A percentile compares a stretch with the other conserved stretches of the same genome.
These are phyloP conservation scores for Drymonia ruficornis DNA, from an alignment of 2,888 invertebrate species.

Conservation along the genomic window DNA sequence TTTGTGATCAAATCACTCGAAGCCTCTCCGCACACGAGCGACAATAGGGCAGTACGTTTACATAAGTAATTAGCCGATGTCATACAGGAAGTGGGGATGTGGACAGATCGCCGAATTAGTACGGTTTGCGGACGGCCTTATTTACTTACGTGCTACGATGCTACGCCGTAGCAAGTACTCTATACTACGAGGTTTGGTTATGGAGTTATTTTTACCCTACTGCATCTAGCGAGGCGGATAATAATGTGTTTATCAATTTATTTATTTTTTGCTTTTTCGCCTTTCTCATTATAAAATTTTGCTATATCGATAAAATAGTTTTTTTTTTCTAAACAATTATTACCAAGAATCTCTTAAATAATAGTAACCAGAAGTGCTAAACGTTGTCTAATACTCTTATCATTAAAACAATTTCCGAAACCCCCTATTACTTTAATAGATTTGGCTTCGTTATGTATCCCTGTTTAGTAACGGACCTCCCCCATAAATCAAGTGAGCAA, in stretches of 20 bases:
- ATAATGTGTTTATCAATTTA: no score
- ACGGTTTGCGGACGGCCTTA: conserved; percentile 59
- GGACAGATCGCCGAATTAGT: conserved; percentile 51
- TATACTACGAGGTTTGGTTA: not conserved
- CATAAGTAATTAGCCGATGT: conserved; percentile 78
- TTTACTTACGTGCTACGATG: conserved; percentile 75
- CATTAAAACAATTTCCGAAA: no score
- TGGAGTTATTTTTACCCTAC: not conserved
- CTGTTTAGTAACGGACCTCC: conserved; percentile 9
- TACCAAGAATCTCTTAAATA: no score
- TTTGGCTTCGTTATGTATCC: not conserved
- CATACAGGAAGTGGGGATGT: conserved; percentile 49
- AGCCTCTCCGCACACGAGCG: conserved; percentile 54
- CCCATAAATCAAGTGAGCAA: conserved; percentile 57
- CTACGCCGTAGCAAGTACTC: conserved; percentile 57
- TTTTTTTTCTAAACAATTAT: not conserved
- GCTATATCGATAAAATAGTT: not conserved
- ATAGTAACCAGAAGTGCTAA: no score
- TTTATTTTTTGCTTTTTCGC: no score
- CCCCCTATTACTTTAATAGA: no score
- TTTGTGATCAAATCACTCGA: conserved; percentile 55
- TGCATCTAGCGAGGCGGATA: no score
- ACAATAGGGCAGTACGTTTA: conserved; percentile 70
- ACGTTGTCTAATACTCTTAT: no score
- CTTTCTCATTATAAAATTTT: no score